Conservation (phyloP, 2,797 vertebrate species). For the Trichosurus vulpecula region DNA sequence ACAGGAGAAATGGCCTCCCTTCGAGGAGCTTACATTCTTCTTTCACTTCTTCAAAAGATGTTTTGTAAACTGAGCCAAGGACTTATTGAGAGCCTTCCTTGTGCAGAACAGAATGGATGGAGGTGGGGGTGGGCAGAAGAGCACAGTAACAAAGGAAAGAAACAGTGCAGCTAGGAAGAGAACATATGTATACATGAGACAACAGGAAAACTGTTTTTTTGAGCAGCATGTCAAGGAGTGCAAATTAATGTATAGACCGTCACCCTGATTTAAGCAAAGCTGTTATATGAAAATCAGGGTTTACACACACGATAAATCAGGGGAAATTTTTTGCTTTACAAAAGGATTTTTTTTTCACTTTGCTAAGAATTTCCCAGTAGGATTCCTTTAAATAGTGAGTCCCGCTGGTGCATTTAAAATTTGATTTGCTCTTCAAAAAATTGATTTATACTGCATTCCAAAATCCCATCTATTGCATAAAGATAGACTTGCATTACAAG, state of each 20-base stretch:
- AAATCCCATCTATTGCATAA: background rate
- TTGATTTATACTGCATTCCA: conserved; percentile 21
- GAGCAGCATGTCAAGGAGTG: background rate
- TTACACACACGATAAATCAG: conserved; percentile 13
- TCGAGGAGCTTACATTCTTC: background rate
- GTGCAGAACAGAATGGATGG: background rate
- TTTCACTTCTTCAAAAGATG: conserved; percentile 6
- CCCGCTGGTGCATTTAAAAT: conserved; percentile 26
- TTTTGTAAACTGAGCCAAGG: background rate
- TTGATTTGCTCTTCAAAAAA: conserved; percentile 51
- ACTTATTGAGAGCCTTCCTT: background rate
- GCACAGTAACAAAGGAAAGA: conserved; percentile 6
- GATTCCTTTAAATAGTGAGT: conserved; percentile 30
- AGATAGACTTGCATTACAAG: background rate
- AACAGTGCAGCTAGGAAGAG: background rate
- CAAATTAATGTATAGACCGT: background rate
- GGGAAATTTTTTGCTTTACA: conserved; percentile 31
- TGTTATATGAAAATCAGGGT: conserved; percentile 25
- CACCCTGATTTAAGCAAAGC: conserved; percentile 15
- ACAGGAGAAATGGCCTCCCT: background rate
- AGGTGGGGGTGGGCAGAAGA: background rate
- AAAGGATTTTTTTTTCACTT: conserved; percentile 19
- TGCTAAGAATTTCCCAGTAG: background rate
- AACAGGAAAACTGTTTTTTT: background rate
- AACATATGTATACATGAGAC: background rate